Evolutionary conservation across 2,888 invertebrate species (phyloP).

Genomic region (Volucella bombylans): DNA sequence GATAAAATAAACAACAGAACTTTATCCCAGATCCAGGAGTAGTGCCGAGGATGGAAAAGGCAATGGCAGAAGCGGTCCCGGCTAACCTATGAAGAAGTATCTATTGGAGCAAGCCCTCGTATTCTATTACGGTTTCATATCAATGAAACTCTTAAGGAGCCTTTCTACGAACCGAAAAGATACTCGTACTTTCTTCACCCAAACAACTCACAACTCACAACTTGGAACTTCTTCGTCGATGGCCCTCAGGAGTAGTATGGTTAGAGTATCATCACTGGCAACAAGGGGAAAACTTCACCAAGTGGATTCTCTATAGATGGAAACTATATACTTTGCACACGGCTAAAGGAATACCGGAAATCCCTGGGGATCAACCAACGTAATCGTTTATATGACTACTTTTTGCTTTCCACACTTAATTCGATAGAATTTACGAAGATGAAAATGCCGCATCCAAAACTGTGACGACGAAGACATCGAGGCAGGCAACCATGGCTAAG

Average conservation of each 20-base stretch:
- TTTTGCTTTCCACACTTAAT: conserved; percentile 74
- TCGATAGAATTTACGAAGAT: conserved; percentile 70
- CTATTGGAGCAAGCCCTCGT: conserved; percentile 47
- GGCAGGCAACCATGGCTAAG: conserved; percentile 25
- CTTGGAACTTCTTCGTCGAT: conserved; percentile 21
- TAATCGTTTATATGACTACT: conserved; percentile 77
- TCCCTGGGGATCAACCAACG: conserved; percentile 76
- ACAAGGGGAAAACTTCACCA: conserved; percentile 44
- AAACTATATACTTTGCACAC: conserved; percentile 61
- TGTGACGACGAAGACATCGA: conserved; percentile 41
- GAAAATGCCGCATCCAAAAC: conserved; percentile 66
- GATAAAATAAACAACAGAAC: conserved; percentile 73
- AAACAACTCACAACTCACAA: conserved; percentile 37
- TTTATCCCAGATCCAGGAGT: conserved; percentile 44
- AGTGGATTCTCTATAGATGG: conserved; percentile 38
- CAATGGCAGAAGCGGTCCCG: conserved; percentile 24
- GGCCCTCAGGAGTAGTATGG: not conserved
- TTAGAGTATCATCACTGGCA: conserved; percentile 4
- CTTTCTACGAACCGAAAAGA: conserved; percentile 17
- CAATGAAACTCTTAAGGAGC: conserved; percentile 54
- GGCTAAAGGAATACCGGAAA: conserved; percentile 33
- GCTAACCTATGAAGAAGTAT: conserved; percentile 32
- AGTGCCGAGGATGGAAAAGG: conserved; percentile 11
- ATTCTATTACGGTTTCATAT: conserved; percentile 71
- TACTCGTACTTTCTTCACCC: conserved; percentile 19